Percentiles rank a stretch among this genome's conserved stretches.
Conservation (phyloP, 2,113 vertebrate genomes). For the Tamias sibiricus region DNA sequence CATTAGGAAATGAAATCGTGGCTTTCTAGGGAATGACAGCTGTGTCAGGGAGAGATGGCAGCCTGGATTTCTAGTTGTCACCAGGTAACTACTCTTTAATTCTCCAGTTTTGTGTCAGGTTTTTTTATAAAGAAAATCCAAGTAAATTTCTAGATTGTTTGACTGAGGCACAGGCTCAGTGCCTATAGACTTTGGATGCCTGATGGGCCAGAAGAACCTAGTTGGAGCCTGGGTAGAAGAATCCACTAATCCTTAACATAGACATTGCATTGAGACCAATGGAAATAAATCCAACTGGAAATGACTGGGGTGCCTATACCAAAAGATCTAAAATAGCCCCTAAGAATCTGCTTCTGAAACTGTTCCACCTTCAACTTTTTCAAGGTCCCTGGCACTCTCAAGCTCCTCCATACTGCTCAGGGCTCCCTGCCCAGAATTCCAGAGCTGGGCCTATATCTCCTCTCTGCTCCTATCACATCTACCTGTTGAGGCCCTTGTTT, state of each 20-base stretch:
- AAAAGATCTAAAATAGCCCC: not conserved
- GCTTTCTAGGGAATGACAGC: slow-evolving; percentile 58
- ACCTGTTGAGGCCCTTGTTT: not conserved
- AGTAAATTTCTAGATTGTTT: slow-evolving; percentile 3
- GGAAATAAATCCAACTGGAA: not conserved
- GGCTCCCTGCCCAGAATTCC: not conserved
- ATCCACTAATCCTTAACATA: not conserved
- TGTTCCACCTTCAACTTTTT: slow-evolving; percentile 30
- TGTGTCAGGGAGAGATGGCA: slow-evolving; percentile 29
- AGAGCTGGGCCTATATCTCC: not conserved
- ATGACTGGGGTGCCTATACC: not conserved
- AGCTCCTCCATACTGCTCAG: not conserved
- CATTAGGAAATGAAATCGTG: slow-evolving; percentile 62
- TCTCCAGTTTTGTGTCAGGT: slow-evolving; percentile 13
- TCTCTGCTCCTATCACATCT: not conserved
- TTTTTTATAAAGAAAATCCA: slow-evolving; percentile 59
- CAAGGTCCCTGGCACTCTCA: not conserved
- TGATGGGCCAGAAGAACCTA: not conserved
- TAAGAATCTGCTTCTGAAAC: not conserved
- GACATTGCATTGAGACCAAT: not conserved
- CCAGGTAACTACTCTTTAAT: slow-evolving; percentile 14
- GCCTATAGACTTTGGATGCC: not conserved
- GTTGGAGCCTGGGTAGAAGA: not conserved
- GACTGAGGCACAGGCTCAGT: not conserved
- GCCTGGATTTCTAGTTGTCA: slow-evolving; percentile 55